Percentiles rank a stretch among this genome's conserved stretches.
phyloP scores from a whole-genome alignment of 2,797 vertebrate genomes.

The Gymnothorax reevesii region DNA sequence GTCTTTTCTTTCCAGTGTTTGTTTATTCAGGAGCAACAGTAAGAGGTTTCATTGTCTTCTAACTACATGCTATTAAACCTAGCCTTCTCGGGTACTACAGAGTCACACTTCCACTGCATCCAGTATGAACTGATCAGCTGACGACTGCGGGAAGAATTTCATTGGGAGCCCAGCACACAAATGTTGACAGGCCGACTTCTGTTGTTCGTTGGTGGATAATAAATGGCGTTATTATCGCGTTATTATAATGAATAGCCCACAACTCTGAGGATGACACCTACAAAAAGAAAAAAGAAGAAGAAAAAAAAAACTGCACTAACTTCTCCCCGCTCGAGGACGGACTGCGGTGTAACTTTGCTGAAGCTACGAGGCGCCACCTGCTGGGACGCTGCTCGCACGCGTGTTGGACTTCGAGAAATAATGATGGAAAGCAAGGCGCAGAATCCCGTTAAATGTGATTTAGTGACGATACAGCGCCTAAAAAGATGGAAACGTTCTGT shows the following conservation, averaged over 20 bases:
- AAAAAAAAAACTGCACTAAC: neutral
- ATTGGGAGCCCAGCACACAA: neutral
- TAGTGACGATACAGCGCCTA: neutral
- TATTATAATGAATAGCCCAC: conserved; percentile 1
- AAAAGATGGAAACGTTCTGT: neutral
- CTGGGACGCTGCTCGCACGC: neutral
- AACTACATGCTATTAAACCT: neutral
- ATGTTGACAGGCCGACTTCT: neutral
- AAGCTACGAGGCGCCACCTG: conserved; percentile 3
- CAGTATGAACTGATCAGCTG: neutral
- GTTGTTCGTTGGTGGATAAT: neutral
- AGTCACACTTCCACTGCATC: neutral
- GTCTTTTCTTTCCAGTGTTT: neutral
- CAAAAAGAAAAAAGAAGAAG: neutral
- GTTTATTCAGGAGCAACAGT: neutral
- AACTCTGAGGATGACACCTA: neutral
- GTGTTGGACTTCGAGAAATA: neutral
- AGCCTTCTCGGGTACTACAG: neutral
- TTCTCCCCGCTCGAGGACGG: too few species aligned
- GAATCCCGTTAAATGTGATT: neutral
- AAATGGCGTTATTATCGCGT: neutral
- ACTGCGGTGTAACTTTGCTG: neutral
- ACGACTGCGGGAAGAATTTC: neutral
- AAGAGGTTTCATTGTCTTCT: neutral
- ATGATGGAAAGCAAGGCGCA: neutral